Conservation (phyloP, 2,888 invertebrate genomes). For the Xylota segnis region DNA sequence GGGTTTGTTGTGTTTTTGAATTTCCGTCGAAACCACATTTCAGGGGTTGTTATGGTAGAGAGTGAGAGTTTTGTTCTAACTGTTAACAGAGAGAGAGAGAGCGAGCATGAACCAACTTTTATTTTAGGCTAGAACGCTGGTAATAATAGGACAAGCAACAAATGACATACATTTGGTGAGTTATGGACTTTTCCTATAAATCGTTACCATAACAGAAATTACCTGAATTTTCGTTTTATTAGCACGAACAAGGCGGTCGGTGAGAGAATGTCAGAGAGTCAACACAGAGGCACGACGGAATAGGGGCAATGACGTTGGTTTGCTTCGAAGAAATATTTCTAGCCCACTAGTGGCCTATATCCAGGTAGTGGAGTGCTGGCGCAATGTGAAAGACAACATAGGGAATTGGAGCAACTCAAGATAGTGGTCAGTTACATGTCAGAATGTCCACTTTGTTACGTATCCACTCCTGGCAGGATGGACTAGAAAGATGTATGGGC, state of each 20-base stretch:
- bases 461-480: too few species aligned
- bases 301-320: conserved; percentile 34
- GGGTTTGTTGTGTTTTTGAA: conserved; percentile 71
- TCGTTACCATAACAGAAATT: conserved; percentile 47
- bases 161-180: conserved; percentile 57
- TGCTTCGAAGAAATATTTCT: neutral
- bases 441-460: too few species aligned
- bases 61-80: conserved; percentile 14
- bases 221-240: conserved; percentile 37
- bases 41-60: conserved; percentile 12
- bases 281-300: conserved; percentile 1
- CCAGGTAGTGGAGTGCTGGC: neutral
- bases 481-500: too few species aligned
- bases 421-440: too few species aligned
- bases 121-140: conserved; percentile 13
- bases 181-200: conserved; percentile 56
- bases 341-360: conserved; percentile 1
- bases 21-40: conserved; percentile 30
- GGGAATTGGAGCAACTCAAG: too few species aligned
- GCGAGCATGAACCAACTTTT: neutral
- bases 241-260: conserved; percentile 1
- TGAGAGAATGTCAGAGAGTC: neutral
- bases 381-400: neutral
- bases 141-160: conserved; percentile 58
- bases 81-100: neutral